These are phyloP conservation scores for Sitta europaea DNA, from an alignment of 2,113 vertebrate species.

Conservation along the genomic window DNA sequence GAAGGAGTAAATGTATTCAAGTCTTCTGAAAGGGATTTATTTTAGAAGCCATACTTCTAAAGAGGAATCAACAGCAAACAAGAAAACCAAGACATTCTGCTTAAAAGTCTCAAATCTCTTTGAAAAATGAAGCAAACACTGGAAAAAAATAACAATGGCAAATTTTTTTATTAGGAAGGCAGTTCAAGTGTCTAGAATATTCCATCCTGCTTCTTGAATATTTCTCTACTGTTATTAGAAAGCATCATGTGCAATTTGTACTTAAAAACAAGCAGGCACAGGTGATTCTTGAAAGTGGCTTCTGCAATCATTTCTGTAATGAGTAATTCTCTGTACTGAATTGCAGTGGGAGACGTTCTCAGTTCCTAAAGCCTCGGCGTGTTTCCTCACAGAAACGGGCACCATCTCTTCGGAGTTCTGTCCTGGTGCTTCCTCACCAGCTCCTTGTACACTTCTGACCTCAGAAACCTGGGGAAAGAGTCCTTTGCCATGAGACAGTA, in stretches of 20 bases:
- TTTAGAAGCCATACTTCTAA: not conserved
- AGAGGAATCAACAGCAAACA: not conserved
- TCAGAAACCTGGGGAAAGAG: slow-evolving; percentile 79
- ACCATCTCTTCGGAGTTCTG: slow-evolving; percentile 69
- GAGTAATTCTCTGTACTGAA: not conserved
- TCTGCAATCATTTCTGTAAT: not conserved
- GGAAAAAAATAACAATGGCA: not conserved
- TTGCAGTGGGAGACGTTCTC: not conserved
- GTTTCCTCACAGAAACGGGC: slow-evolving; percentile 64
- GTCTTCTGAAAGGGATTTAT: not conserved
- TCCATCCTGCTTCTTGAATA: not conserved
- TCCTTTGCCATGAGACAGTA: slow-evolving; percentile 80
- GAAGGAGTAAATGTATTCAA: not conserved
- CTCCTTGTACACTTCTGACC: slow-evolving; percentile 76
- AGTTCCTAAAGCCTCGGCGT: not conserved
- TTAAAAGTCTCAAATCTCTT: not conserved
- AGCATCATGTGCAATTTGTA: not conserved
- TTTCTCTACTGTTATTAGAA: not conserved
- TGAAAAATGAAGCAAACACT: not conserved
- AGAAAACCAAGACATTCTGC: not conserved
- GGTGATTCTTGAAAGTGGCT: not conserved
- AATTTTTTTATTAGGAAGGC: not conserved
- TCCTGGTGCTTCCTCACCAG: slow-evolving; percentile 66
- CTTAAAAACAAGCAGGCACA: not conserved
- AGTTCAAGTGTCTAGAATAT: not conserved